Evolutionary conservation across 2,888 invertebrate species (phyloP), one percentile per base, ranked within the genome.

Genomic region (Rhogogaster chlorosoma): DNA sequence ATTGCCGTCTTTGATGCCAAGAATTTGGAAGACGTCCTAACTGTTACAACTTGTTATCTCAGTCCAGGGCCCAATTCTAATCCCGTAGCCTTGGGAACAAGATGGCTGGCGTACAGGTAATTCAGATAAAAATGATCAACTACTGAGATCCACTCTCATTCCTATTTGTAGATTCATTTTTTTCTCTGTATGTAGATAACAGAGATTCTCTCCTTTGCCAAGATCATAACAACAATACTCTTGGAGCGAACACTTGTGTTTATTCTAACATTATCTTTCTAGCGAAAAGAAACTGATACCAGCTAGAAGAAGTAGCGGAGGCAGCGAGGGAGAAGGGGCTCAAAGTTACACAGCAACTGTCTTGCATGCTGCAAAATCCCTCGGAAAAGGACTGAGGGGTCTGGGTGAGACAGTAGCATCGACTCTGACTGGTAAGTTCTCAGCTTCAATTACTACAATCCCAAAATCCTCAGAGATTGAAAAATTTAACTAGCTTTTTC

Each of bases 341-440:
- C 96, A 98, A 91, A 97, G 97, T 92, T 97, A 97, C 90, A 98
- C 99, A 73, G 99, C 99, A 0, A 98, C 98, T 0, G 98, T 99
- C 83, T 95, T 99, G 12, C 98, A 98, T 94, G 99, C 98, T 1
- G 99, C 99, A 26, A 99, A 99, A 94, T 98, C 98, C 29, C 95
- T 99, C 57, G 97, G 98, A 85, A 98, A 98, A 93, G 98, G 98
- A 0, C 94, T 99, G 83, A 96, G 98, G 0, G 98, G 98, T 85
- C 94, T 99, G 86, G 97, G 99, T 18, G 99, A 99, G 94, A 98
- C 97, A 73, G 98, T 99, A 67, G 98, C 98, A 0, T 98, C 97
- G 89, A 98, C 98, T 90, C 94, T 99, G 78, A 97, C 98, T 0
- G 98, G 98, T 57, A 95, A 94, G 75, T 90, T 93, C 7, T 90